Base-by-base conservation (phyloP, 2,113 vertebrate genomes). In the Erythrolamprus reginae region DNA sequence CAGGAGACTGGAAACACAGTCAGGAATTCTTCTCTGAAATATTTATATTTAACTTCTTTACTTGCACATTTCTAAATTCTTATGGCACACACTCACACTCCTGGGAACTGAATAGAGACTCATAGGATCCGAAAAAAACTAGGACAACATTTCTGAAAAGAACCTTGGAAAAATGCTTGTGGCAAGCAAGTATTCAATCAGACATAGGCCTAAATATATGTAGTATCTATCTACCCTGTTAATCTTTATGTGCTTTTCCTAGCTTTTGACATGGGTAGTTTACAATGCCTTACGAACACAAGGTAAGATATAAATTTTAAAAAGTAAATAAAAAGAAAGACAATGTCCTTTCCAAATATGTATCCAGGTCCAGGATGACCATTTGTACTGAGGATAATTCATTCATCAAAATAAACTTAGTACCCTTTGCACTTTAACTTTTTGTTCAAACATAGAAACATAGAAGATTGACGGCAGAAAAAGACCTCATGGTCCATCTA, bases 11-110 rank as follows among this genome's bases (percentile, higher is more conserved):
- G 94, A 93, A 90, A 42, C 38, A 89, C 92, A 82, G 28, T 89
- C 89, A 95, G 88, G 65, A 94, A 58, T 61, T 2, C 52, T 93
- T 90, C 50, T 87, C 90, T 94, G 91, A 93, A 94, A 93, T 85
- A 90, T 90, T 91, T 89, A 93, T 85, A 90, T 90, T 91, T 89
- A 90, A 88, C 9, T 94, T 70, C 89, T 95, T 61, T 93, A 48
- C 88, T 92, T 93, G 85, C 51, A 93, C 82, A 87, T 92, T 92
- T 88, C 61, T 93, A 4, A 95, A 93, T 56, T 89, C n/a, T 50
- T 52, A 3, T 42, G 87, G 85, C 51, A 82, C 12, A 12, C 47
- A 24, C 10, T 17, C 23, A 19, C 10, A 2, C 38, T 38, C 84
- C 26, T 9, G 17, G 77, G 42, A n/a, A 82, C 42, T 55, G 51